phyloP scores from a whole-genome alignment of 2,888 invertebrate genomes.

The Lumbricus terrestris region DNA sequence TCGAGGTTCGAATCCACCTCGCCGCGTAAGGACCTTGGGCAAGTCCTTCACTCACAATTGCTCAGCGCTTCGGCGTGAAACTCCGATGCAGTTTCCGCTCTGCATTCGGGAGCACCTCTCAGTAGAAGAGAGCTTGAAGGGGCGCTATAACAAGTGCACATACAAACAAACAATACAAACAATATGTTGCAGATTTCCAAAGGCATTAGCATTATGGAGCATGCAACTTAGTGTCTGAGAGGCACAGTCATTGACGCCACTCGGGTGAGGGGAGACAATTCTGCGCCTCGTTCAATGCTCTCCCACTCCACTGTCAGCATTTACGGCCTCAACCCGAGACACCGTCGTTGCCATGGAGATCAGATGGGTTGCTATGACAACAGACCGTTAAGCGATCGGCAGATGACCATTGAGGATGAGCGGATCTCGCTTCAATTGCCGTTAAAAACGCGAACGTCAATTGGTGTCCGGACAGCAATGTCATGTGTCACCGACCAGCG shows the following conservation, averaged over 20 bases:
- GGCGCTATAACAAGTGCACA: too few species aligned
- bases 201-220: not conserved
- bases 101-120: too few species aligned
- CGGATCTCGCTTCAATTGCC: not conserved
- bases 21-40: too few species aligned
- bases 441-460: not conserved
- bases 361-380: not conserved
- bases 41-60: too few species aligned
- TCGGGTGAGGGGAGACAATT: not conserved
- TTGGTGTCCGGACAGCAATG: not conserved
- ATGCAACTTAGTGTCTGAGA: not conserved
- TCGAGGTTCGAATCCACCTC: too few species aligned
- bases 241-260: not conserved
- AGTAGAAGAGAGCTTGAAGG: too few species aligned
- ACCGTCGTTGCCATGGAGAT: not conserved
- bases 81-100: too few species aligned
- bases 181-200: not conserved
- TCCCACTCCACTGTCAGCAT: not conserved
- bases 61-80: too few species aligned
- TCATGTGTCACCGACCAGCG: not conserved
- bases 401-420: not conserved
- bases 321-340: not conserved
- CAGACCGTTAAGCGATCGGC: not conserved
- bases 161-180: too few species aligned
- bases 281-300: not conserved